phyloP scores from a whole-genome alignment of 2,888 invertebrate species.

The Epistrophella euchroma region DNA sequence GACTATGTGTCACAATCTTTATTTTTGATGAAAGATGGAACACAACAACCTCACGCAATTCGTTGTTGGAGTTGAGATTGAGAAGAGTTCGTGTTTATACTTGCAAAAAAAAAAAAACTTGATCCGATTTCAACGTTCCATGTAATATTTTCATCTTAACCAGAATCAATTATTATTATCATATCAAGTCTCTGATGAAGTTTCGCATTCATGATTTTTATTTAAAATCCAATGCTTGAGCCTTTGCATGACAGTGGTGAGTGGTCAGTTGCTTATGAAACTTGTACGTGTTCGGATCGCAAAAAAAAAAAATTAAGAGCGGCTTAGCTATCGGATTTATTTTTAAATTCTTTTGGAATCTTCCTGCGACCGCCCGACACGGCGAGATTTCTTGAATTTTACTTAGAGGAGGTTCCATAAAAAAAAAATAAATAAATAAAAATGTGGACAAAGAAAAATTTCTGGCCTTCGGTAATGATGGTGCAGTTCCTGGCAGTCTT shows the following conservation, averaged over 20 bases:
- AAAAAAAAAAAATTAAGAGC: neutral
- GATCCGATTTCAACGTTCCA: slow-evolving; percentile 57
- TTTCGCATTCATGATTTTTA: slow-evolving; percentile 8
- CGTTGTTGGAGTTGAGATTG: neutral
- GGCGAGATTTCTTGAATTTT: neutral
- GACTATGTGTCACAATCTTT: slow-evolving; percentile 5
- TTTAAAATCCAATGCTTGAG: slow-evolving; percentile 42
- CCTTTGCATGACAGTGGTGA: slow-evolving; percentile 23
- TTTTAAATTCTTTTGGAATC: neutral
- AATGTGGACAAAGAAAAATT: neutral
- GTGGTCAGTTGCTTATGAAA: slow-evolving; percentile 55
- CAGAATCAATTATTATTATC: slow-evolving; percentile 1
- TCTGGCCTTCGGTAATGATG: slow-evolving; percentile 4
- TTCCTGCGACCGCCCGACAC: neutral
- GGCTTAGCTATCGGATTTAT: neutral
- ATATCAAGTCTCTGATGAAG: slow-evolving; percentile 11
- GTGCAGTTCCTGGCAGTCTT: slow-evolving; percentile 21
- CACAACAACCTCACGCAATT: neutral
- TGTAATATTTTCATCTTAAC: slow-evolving; percentile 17
- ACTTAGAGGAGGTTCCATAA: neutral
- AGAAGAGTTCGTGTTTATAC: neutral
- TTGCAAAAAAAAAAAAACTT: neutral
- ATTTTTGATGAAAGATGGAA: neutral
- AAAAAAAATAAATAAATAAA: slow-evolving; percentile 16
- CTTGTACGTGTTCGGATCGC: slow-evolving; percentile 23